Conservation (phyloP, 2,113 vertebrate genomes). For the Sminthopsis crassicaudata region DNA sequence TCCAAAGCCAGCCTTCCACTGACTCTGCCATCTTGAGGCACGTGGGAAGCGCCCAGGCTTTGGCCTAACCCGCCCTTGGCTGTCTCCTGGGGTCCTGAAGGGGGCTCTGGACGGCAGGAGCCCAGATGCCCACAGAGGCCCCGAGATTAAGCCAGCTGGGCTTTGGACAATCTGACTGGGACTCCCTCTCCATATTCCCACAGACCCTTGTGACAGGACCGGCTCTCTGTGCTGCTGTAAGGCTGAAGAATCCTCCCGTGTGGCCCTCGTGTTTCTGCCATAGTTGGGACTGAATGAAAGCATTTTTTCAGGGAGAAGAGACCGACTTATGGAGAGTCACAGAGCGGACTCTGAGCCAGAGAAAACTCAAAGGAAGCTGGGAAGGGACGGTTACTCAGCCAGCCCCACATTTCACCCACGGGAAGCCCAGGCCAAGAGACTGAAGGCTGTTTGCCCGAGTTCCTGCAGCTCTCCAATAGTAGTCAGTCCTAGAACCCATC, state of each 20-base stretch:
- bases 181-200: not conserved
- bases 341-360: not conserved
- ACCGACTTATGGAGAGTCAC: not conserved
- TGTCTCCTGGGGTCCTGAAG: conserved; percentile 50
- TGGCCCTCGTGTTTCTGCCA: not conserved
- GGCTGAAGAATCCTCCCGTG: not conserved
- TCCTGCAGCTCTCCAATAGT: not conserved
- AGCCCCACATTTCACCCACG: not conserved
- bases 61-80: conserved; percentile 49
- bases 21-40: no score
- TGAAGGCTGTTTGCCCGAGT: not conserved
- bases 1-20: no score
- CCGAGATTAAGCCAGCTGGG: not conserved
- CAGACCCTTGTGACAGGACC: not conserved
- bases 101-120: not conserved
- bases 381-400: not conserved
- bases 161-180: not conserved
- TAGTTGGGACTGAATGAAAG: conserved; percentile 6
- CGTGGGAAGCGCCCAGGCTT: conserved; percentile 18
- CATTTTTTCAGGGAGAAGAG: not conserved
- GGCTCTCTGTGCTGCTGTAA: conserved; percentile 4
- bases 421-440: not conserved
- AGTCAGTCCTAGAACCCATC: no score
- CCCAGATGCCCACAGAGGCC: not conserved
- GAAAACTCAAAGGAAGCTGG: not conserved